These are phyloP conservation scores for Heliconius melpomene DNA, from an alignment of 1,140 invertebrate species.

Conservation along the genomic window DNA sequence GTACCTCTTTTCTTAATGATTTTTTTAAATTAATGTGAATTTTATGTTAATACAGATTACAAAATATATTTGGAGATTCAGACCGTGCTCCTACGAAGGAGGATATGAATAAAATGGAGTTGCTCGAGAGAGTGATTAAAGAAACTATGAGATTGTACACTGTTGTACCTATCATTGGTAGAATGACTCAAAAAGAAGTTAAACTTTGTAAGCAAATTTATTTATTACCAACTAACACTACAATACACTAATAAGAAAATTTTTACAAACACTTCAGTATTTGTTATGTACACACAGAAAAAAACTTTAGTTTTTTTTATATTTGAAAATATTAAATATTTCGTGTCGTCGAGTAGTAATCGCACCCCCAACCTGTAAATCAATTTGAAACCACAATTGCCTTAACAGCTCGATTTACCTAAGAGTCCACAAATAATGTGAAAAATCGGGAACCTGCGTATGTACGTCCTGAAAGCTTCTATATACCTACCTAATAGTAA, in stretches of 20 bases:
- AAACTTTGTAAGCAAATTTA: constrained; percentile 54
- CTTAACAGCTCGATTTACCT: no score
- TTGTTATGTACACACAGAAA: no score
- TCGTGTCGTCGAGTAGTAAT: no score
- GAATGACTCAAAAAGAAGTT: constrained; percentile 56
- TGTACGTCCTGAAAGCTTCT: no score
- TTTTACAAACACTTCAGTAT: neutral
- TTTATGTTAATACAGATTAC: constrained; percentile 41
- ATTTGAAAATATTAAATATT: no score
- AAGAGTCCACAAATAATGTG: no score
- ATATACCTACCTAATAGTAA: no score
- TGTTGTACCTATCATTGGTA: constrained; percentile 62
- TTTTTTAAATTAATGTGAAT: neutral
- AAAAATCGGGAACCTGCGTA: no score
- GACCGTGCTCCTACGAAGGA: constrained; percentile 55
- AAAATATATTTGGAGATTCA: constrained; percentile 59
- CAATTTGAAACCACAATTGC: no score
- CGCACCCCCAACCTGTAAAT: no score
- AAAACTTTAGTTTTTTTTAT: no score
- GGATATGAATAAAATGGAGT: constrained; percentile 65
- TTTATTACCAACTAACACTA: neutral
- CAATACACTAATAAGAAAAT: neutral
- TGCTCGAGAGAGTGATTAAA: constrained; percentile 68
- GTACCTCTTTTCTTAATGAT: neutral
- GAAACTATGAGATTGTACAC: constrained; percentile 71